Percentiles rank a stretch among this genome's conserved stretches.
phyloP scores from a whole-genome alignment of 1,140 invertebrate genomes.

The Papilio polytes region DNA sequence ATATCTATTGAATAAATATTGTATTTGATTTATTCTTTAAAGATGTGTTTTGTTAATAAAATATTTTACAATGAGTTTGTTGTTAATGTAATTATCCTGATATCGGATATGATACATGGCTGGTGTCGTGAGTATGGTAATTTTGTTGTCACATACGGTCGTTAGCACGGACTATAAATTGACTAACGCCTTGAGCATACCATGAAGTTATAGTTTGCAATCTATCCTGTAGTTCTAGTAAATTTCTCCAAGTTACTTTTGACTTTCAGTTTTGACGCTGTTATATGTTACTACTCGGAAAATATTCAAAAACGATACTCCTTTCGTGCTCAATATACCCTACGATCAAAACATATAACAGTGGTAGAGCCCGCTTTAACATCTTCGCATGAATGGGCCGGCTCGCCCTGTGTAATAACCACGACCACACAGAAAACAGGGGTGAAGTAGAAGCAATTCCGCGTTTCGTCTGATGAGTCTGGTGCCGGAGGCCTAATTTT shows the following conservation, averaged over 20 bases:
- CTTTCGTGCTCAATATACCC: no score
- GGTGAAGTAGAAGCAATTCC: no score
- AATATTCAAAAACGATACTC: no score
- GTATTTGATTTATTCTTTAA: no score
- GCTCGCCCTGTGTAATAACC: no score
- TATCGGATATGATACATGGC: slow-evolving; percentile 1
- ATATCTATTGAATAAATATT: no score
- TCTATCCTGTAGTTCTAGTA: background rate
- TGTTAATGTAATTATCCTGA: background rate
- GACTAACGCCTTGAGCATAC: slow-evolving; percentile 4
- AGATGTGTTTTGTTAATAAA: background rate
- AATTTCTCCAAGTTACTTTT: background rate
- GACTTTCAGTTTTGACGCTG: background rate
- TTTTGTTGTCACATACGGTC: slow-evolving; percentile 16
- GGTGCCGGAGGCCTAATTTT: no score
- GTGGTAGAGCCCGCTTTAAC: no score
- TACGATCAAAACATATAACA: background rate
- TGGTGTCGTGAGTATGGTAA: slow-evolving; percentile 13
- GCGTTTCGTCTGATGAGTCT: no score
- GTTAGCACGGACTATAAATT: slow-evolving; percentile 11
- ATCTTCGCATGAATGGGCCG: no score
- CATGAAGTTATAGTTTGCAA: background rate
- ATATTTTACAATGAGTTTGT: background rate
- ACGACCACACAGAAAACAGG: no score
- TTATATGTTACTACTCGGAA: background rate